Conservation (phyloP, 37 sponge, comb jelly and placozoan genomes). For the Petrosia ficiformis region DNA sequence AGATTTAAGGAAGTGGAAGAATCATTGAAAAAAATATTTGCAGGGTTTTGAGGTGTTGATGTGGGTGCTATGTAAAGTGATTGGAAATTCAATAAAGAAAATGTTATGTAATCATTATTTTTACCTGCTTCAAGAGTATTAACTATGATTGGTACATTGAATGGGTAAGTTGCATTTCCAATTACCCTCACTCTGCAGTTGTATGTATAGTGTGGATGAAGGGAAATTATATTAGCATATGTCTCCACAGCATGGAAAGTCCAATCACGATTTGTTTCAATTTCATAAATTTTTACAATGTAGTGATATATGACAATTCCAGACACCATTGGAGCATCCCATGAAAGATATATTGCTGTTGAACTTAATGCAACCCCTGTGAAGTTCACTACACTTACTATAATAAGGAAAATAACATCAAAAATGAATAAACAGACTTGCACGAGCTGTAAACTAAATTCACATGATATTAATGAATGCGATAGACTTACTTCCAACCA, state of each 20-base stretch:
- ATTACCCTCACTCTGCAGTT: neutral
- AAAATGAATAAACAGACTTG: neutral
- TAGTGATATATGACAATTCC: neutral
- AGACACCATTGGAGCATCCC: slow-evolving; percentile 9
- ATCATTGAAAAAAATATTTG: neutral
- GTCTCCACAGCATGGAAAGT: slow-evolving; percentile 21
- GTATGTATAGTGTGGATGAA: slow-evolving; percentile 14
- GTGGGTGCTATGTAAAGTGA: neutral
- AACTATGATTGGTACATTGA: neutral
- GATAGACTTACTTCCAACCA: neutral
- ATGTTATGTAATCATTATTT: neutral
- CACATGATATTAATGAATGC: neutral
- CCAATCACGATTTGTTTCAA: slow-evolving; percentile 11
- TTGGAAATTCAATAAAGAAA: neutral
- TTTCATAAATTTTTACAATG: slow-evolving; percentile 11
- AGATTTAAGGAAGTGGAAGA: neutral
- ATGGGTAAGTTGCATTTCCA: neutral
- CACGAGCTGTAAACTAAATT: neutral
- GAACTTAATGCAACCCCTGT: slow-evolving; percentile 1
- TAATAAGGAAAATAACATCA: neutral
- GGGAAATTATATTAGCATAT: slow-evolving; percentile 2
- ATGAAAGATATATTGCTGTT: neutral
- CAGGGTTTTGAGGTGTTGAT: neutral
- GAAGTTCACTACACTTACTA: neutral
- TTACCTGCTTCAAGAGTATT: neutral